Percentiles rank a stretch among this genome's conserved stretches.
Conservation (phyloP, 1,140 invertebrate genomes). For the Mya arenaria region DNA sequence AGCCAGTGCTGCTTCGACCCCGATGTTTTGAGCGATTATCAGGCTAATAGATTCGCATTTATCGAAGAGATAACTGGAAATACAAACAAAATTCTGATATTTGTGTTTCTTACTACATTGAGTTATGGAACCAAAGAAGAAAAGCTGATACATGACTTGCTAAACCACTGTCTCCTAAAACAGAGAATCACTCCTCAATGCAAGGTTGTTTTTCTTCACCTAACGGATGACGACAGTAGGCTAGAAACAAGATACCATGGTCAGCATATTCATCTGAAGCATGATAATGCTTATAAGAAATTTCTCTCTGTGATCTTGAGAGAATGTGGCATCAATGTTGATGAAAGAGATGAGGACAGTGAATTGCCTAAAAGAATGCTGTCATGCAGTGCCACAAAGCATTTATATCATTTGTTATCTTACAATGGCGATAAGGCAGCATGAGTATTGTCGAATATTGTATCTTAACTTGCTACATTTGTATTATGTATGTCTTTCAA, state of each 20-base stretch:
- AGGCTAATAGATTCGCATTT: background rate
- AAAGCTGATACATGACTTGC: background rate
- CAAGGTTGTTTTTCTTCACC: conserved; percentile 10
- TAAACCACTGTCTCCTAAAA: conserved; percentile 8
- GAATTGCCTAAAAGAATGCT: too few relatives aligned
- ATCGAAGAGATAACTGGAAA: background rate
- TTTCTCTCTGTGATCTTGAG: background rate
- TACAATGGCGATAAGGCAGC: too few relatives aligned
- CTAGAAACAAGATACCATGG: conserved; percentile 6
- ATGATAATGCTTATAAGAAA: background rate
- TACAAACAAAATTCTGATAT: conserved; percentile 12
- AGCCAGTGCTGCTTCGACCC: conserved; percentile 19
- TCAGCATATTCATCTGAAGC: background rate
- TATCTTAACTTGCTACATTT: too few relatives aligned
- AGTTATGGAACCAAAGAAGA: background rate
- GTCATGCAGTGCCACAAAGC: too few relatives aligned
- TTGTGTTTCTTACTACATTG: conserved; percentile 16
- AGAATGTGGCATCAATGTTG: conserved; percentile 15
- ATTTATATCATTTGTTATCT: too few relatives aligned
- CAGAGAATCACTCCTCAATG: conserved; percentile 1
- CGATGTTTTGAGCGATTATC: background rate
- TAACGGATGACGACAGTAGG: conserved; percentile 6
- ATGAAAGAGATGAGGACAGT: too few relatives aligned
- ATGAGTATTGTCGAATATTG: too few relatives aligned
- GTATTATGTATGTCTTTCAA: too few relatives aligned